Base-by-base conservation (phyloP, 2,888 invertebrate genomes). In the Saturnia japonica region DNA sequence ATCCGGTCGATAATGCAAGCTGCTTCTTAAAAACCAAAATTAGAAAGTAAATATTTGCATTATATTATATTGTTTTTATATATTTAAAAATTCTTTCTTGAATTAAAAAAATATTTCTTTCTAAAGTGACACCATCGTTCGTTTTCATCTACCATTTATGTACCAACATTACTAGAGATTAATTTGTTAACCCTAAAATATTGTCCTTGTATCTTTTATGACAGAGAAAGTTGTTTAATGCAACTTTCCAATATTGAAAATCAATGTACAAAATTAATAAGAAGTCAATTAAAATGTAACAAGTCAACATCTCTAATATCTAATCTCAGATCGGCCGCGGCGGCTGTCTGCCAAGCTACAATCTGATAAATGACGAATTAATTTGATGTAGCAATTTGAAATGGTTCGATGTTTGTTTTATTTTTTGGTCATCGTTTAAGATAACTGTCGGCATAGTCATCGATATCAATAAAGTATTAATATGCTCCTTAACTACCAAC, bases 281-380 rank as follows among this genome's bases (percentile, higher is more conserved):
- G 75, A 81, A 76, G 73, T 73, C 77, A 82, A 83, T 81, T 79
- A 80, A 78, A 78, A 79, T 79, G 70, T 79, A 80, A 83, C 81
- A 80, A 82, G 78, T 80, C 80, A 80, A 79, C 77, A 75, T 75
- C 69, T 51, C 1, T 8, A 25, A 40, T 19, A 64, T 64, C 51
- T 45, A 34, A 54, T 66, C 43, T 28, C 12, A 16, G 60, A 80
- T 75, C 76, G 73, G 73, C 73, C 74, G 77, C 51, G 73, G 74
- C 73, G 74, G 77, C 57, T 68, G 71, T 68, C 34, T 75, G 77
- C 75, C 43, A 68, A 68, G 60, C 73, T 71, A 73, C 73, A 77
- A 82, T 82, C 79, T 74, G 80, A 82, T 80, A 79, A 76, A 47
- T 47, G 71, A 70, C 74, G 79, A 80, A 80, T 76, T 78, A 76